Base-by-base conservation (phyloP, 2,797 vertebrate species). In the Amblyraja radiata region DNA sequence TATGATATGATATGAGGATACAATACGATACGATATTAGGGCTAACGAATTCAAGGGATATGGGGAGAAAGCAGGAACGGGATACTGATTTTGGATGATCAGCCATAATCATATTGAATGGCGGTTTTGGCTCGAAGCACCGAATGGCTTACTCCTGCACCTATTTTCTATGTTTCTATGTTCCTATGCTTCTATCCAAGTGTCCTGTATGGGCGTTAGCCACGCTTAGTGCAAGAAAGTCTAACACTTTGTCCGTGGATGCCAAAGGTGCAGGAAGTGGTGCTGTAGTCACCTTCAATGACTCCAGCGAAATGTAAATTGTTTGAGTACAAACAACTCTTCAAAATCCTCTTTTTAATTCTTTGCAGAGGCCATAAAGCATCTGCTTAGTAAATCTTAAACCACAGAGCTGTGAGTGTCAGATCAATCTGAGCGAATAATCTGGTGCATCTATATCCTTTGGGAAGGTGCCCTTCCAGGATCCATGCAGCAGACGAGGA, bases 381-480 rank as follows among this genome's bases (percentile, higher is more conserved):
- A 88, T 91, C 90, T 14, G 68, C 21, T 54, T 68, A 74, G 68
- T 91, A 91, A 91, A 91, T 74, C 36, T 73, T 73, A 91, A 91
- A 39, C 68, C 9, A 54, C 36, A 74, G 54, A n/a, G 71, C 36
- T 25, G 13, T 90, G 32, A 90, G 68, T 39, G 65, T 91, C 90
- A 91, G 68, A 39, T 74, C 90, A 91, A 91, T 91, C 71, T 91
- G 36, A 39, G 36, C 23, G 23, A 74, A 68, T 74, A 91, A 91
- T 91, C 71, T 23, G 36, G 11, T 46, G 39, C 3, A 25, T 74
- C 32, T 91, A 36, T 8, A 10, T 74, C 68, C 90, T 74, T 91
- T 74, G 90, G 65, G 90, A 46, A 91, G 90, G 68, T 74, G 68
- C 36, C 71, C 68, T 91, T 91, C 36, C 14, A 36, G 6, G 14